Evolutionary conservation across 2,797 vertebrate species (phyloP).

Genomic region (Gymnopithys bicolor): DNA sequence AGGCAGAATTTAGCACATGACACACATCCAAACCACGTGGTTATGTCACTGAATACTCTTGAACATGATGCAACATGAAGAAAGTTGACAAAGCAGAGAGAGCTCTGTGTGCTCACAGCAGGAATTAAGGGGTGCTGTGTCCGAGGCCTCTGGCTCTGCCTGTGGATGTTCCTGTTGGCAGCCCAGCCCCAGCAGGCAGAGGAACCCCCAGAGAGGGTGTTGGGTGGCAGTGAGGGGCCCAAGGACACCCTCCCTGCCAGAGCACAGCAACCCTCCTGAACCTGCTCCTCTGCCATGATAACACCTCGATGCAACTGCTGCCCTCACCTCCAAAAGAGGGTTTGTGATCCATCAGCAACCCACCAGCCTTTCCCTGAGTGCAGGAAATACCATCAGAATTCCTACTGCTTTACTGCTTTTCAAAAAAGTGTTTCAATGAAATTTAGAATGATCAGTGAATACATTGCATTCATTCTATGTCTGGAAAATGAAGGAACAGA

Average conservation of each 20-base stretch:
- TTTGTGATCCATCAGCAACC: background rate
- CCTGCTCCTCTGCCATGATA: background rate
- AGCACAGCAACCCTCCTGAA: background rate
- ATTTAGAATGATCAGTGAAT: background rate
- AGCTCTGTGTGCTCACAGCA: background rate
- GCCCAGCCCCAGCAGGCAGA: background rate
- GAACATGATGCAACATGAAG: background rate
- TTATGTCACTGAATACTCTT: background rate
- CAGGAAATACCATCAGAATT: background rate
- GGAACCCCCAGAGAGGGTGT: background rate
- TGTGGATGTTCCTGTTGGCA: background rate
- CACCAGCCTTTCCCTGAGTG: background rate
- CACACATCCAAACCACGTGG: rapidly evolving
- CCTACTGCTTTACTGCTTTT: background rate
- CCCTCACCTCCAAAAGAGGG: background rate
- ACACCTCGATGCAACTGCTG: background rate
- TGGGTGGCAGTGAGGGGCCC: background rate
- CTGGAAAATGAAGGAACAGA: background rate
- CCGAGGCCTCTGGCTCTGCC: background rate
- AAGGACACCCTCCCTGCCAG: background rate
- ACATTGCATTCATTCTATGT: background rate
- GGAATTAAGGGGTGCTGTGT: background rate
- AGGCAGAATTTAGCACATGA: background rate
- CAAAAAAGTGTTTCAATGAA: background rate
- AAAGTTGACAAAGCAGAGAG: background rate